phyloP scores from a whole-genome alignment of 2,888 invertebrate genomes.

The Caenorhabditis sp. region DNA sequence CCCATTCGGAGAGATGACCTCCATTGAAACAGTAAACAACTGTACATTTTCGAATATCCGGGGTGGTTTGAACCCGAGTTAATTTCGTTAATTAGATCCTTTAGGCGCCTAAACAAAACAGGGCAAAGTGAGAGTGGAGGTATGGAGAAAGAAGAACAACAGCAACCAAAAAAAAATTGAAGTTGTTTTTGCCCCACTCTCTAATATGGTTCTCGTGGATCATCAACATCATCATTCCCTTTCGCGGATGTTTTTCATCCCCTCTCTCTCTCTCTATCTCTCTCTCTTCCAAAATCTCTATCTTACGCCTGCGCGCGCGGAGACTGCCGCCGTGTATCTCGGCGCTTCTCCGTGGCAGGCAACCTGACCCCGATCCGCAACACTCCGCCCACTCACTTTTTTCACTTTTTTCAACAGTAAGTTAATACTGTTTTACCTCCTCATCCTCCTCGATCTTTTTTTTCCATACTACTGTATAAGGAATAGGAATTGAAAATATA shows the following conservation, averaged over 20 bases:
- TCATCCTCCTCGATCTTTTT: not conserved
- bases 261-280: not conserved
- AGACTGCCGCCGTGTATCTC: constrained; percentile 22
- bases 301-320: not conserved
- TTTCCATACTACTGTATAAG: not conserved
- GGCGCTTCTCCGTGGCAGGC: constrained; percentile 43
- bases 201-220: not conserved
- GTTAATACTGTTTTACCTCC: not conserved
- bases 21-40: not conserved
- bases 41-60: not conserved
- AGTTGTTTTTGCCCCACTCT: not conserved
- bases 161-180: not conserved
- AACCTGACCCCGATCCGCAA: constrained; percentile 41
- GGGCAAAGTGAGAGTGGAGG: not conserved
- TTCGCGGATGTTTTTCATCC: constrained; percentile 43
- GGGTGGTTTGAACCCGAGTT: constrained; percentile 8
- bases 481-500: too few species aligned
- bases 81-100: constrained; percentile 25
- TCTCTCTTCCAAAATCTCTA: too few species aligned
- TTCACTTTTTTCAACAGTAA: not conserved
- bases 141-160: not conserved
- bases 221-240: constrained; percentile 25
- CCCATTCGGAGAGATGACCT: not conserved
- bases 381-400: constrained; percentile 10
- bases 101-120: constrained; percentile 12